Evolutionary conservation across 1,140 invertebrate species (phyloP).

Genomic region (Subanguina moxae): DNA sequence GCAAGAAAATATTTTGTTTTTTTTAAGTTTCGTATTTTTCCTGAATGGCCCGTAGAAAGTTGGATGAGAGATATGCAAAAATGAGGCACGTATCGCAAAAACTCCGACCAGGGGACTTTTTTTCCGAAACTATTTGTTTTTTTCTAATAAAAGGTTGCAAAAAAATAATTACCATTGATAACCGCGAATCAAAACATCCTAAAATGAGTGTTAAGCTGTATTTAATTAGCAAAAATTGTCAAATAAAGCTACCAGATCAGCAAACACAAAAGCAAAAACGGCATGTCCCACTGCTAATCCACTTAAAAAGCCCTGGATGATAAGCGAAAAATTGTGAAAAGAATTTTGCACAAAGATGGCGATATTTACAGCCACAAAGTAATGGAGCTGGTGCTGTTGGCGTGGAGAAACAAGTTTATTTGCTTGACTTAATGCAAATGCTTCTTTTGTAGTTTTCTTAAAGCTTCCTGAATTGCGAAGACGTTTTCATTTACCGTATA

Average conservation of each 20-base stretch:
- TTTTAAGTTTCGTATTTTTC: too few species aligned
- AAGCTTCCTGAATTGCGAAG: not conserved
- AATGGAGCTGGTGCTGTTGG: not conserved
- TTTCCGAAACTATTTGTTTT: too few species aligned
- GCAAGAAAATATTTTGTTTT: too few species aligned
- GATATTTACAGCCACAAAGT: not conserved
- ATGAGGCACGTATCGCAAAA: too few species aligned
- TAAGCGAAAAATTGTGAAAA: not conserved
- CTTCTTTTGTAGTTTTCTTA: not conserved
- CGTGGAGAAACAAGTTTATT: not conserved
- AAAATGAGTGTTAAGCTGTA: too few species aligned
- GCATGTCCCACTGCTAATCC: conserved; percentile 1
- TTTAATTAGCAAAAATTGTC: not conserved
- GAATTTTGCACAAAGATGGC: not conserved
- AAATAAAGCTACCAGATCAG: not conserved
- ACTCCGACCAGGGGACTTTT: too few species aligned
- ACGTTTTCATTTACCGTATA: too few species aligned
- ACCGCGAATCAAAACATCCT: not conserved
- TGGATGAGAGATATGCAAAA: too few species aligned
- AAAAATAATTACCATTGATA: conserved; percentile 4
- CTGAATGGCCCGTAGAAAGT: too few species aligned
- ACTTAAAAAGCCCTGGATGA: not conserved
- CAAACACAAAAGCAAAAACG: conserved; percentile 3
- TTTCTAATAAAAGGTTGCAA: too few species aligned
- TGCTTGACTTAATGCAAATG: not conserved